Evolutionary conservation across 1,140 invertebrate genomes (phyloP).

Genomic region (Zaprionus ornatus): DNA sequence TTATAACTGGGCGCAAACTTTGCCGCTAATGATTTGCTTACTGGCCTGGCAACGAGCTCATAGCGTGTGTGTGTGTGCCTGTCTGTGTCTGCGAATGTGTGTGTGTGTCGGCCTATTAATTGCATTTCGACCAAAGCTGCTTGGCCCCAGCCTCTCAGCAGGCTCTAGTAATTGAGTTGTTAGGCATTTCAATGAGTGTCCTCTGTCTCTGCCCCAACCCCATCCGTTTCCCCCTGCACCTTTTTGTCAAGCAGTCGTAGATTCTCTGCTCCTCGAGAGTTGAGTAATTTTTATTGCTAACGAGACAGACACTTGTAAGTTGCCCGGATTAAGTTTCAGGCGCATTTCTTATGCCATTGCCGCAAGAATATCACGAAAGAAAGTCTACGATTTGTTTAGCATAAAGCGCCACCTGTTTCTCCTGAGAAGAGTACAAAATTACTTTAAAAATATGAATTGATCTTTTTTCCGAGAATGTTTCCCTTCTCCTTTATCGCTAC

Average conservation of each 20-base stretch:
- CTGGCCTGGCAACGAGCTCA: conserved; percentile 53
- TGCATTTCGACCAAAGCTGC: conserved; percentile 43
- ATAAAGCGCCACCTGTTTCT: background rate
- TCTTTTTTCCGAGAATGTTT: background rate
- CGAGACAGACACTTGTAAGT: conserved; percentile 24
- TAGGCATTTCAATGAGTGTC: conserved; percentile 29
- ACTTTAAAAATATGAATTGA: background rate
- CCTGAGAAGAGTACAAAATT: background rate
- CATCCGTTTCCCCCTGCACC: background rate
- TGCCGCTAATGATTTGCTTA: conserved; percentile 71
- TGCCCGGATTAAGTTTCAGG: conserved; percentile 10
- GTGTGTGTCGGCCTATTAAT: conserved; percentile 45
- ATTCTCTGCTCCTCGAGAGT: background rate
- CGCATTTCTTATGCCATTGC: background rate
- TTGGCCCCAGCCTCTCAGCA: conserved; percentile 24
- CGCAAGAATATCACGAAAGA: background rate
- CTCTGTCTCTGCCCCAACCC: background rate
- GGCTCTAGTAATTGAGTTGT: conserved; percentile 57
- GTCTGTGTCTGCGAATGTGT: background rate
- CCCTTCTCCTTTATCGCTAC: background rate
- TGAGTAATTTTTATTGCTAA: conserved; percentile 46
- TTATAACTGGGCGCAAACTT: conserved; percentile 73
- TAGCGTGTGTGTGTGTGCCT: background rate
- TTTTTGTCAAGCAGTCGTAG: background rate
- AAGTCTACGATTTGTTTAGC: background rate